Percentiles rank a stretch among this genome's conserved stretches.
Evolutionary conservation across 2,888 invertebrate species (phyloP).

Genomic region (Palloptera scutellata): DNA sequence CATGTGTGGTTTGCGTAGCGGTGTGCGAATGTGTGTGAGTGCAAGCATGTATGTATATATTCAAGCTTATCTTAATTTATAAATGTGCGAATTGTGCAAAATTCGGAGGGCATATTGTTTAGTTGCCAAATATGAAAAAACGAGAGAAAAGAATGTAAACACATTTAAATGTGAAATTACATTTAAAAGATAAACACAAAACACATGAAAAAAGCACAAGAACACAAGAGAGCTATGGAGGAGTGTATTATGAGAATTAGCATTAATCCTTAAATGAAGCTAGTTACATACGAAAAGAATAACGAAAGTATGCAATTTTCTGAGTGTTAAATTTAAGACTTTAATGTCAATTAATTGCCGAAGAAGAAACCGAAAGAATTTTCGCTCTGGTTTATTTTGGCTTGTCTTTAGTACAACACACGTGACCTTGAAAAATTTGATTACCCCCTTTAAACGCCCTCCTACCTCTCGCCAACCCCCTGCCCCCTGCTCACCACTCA

Average conservation of each 20-base stretch:
- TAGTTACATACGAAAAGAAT: not conserved
- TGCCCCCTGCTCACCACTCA: not conserved
- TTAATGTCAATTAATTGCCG: not conserved
- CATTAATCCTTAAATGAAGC: not conserved
- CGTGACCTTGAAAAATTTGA: slow-evolving; percentile 13
- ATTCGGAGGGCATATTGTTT: slow-evolving; percentile 28
- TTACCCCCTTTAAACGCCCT: not conserved
- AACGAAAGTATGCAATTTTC: not conserved
- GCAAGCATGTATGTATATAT: not conserved
- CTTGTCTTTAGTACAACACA: not conserved
- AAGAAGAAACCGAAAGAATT: not conserved
- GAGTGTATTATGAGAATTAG: slow-evolving; percentile 4
- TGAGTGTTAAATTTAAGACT: not conserved
- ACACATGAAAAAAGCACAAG: slow-evolving; percentile 24
- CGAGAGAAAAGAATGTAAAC: slow-evolving; percentile 27
- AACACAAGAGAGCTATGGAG: slow-evolving; percentile 8
- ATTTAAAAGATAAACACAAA: slow-evolving; percentile 43
- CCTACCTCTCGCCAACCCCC: not conserved
- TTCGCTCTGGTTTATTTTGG: not conserved
- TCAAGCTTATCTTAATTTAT: slow-evolving; percentile 27
- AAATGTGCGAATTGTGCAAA: slow-evolving; percentile 22
- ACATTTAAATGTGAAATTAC: slow-evolving; percentile 44
- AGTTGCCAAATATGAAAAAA: not conserved
- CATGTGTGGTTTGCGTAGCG: slow-evolving; percentile 7
- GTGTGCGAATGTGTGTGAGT: not conserved